phyloP scores from a whole-genome alignment of 2,888 invertebrate genomes.

The Apotomis betuletana region DNA sequence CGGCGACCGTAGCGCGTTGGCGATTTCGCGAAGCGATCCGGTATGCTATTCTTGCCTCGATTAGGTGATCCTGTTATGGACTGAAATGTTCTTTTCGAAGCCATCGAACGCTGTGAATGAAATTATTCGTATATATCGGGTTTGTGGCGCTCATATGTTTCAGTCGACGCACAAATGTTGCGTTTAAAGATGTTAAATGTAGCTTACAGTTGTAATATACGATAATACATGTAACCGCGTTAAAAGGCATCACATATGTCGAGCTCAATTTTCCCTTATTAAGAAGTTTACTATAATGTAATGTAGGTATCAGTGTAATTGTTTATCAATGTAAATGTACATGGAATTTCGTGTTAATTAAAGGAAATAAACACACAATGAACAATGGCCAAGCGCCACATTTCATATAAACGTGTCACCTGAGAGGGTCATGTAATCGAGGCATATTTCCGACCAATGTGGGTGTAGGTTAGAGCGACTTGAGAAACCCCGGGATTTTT shows the following conservation, averaged over 20 bases:
- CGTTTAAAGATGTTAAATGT: neutral
- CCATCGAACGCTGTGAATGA: too few species aligned
- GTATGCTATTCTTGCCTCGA: slow-evolving; percentile 7
- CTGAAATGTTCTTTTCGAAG: neutral
- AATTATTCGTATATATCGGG: too few species aligned
- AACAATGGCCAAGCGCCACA: neutral
- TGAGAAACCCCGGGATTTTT: slow-evolving; percentile 17
- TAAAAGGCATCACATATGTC: too few species aligned
- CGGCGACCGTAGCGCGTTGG: slow-evolving; percentile 69
- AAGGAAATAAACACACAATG: too few species aligned
- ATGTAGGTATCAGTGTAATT: too few species aligned
- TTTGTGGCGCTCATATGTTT: neutral
- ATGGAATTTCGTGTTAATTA: too few species aligned
- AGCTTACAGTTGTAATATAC: neutral
- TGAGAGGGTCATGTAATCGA: neutral
- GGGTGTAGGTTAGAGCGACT: slow-evolving; percentile 32
- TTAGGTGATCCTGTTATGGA: neutral
- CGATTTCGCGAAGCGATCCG: slow-evolving; percentile 37
- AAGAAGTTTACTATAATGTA: too few species aligned
- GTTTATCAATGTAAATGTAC: too few species aligned
- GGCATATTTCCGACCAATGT: slow-evolving; percentile 27
- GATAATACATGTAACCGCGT: neutral
- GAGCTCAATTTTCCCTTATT: too few species aligned
- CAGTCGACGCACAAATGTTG: neutral
- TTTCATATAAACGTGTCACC: neutral